A percentile compares a stretch with the other conserved stretches of the same genome.
Evolutionary conservation across 2,888 invertebrate species (phyloP).

Genomic region (Steinernema scapterisci): DNA sequence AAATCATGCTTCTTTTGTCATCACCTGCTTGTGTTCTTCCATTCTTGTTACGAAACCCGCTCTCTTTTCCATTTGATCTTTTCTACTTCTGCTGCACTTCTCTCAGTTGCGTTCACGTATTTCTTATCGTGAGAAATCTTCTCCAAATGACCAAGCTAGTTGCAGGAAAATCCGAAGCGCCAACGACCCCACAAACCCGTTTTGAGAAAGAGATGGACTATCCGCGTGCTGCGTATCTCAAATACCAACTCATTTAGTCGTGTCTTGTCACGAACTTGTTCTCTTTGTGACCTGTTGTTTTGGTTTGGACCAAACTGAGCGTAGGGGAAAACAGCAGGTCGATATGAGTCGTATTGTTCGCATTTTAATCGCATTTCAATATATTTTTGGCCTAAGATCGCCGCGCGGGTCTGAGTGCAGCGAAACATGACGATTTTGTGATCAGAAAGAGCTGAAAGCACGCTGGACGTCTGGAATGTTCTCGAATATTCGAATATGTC

Average conservation of each 20-base stretch:
- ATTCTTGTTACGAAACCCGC: background rate
- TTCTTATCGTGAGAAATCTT: background rate
- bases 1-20: background rate
- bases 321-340: no score
- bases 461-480: no score
- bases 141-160: background rate
- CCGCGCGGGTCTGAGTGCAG: no score
- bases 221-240: constrained; percentile 9
- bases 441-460: no score
- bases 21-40: background rate
- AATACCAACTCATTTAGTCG: constrained; percentile 17
- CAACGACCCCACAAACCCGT: constrained; percentile 1
- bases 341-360: no score
- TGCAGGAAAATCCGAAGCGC: background rate
- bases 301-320: no score
- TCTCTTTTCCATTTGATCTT: background rate
- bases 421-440: no score
- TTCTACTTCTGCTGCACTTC: background rate
- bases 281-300: background rate
- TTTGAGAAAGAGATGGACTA: background rate
- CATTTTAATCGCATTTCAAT: no score
- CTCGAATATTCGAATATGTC: no score
- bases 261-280: constrained; percentile 18
- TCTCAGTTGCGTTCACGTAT: background rate
- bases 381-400: no score